Evolutionary conservation across 2,113 vertebrate species (phyloP), one percentile per base, ranked within the genome.

Genomic region (Phrynocephalus versicolor): DNA sequence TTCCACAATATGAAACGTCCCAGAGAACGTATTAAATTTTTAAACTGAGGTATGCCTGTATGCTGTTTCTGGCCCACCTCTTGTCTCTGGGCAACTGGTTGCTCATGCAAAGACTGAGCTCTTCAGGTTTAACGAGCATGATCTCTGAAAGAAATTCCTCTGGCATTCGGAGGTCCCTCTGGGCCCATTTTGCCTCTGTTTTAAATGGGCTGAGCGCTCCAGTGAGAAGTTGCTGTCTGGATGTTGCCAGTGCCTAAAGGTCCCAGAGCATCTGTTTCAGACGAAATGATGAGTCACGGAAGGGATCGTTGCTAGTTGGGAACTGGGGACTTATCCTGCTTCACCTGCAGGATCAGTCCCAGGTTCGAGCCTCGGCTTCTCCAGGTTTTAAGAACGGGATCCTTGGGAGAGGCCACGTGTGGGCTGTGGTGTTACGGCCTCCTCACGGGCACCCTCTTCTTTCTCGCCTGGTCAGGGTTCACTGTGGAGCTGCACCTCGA

Each of bases 401-500:
- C 25, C 8, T 1, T 6, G 30, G 35, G 51, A 41, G 5, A 10
- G 12, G 41, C 70, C 62, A 3, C 15, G 27, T 9, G 35, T n/a
- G n/a, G n/a, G n/a, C n/a, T n/a, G 12, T 35, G 6, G 33, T 2
- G 0, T 4, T 51, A 1, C 3, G 25, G 30, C 15, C 25, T 64
- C 35, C 72, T 67, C 45, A 3, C 23, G 27, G 23, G 57, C 30
- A 13, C 37, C 35, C 33, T 14, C 51, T 23, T 74, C 60, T 41
- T 16, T 27, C 55, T 72, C 25, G 21, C 13, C 21, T 35, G 83
- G 9, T 7, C 60, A 98, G 98, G 95, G 84, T 98, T 98, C 91
- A 95, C 95, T 1, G 97, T 97, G 72, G 97, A 98, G 88, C 94
- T 98, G 87, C 97, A 97, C 94, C 92, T 98, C 3, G 98, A 98